Percentiles rank a stretch among this genome's conserved stretches.
Evolutionary conservation across 1,140 invertebrate genomes (phyloP).

Genomic region (Hetaerina americana): DNA sequence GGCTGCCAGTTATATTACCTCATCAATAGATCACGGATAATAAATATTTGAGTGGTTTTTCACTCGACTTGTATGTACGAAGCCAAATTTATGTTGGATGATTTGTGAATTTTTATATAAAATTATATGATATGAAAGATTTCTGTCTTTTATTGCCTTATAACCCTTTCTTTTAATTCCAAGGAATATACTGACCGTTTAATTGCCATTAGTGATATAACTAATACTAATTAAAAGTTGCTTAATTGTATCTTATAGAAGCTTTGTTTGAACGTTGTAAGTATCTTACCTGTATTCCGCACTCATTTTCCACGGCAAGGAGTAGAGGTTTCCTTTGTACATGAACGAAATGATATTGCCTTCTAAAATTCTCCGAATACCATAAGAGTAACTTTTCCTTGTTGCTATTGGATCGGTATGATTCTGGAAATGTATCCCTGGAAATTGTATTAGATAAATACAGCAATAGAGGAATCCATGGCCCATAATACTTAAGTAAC

Average conservation of each 20-base stretch:
- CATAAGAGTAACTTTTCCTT: constrained; percentile 66
- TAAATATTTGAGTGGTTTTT: background rate
- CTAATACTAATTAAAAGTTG: constrained; percentile 20
- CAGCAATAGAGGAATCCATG: too few species aligned
- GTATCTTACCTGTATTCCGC: constrained; percentile 46
- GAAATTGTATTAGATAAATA: too few species aligned
- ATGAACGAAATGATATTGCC: constrained; percentile 55
- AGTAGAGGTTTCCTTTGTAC: constrained; percentile 54
- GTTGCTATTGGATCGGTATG: constrained; percentile 53
- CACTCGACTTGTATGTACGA: background rate
- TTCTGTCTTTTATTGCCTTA: constrained; percentile 20
- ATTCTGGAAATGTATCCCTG: constrained; percentile 31
- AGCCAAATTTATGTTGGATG: background rate
- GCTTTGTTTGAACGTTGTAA: background rate
- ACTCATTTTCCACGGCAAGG: constrained; percentile 68
- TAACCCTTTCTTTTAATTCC: too few species aligned
- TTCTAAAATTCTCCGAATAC: constrained; percentile 70
- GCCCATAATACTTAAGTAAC: too few species aligned
- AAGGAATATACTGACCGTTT: constrained; percentile 18
- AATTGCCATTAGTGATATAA: constrained; percentile 22
- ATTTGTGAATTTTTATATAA: constrained; percentile 1
- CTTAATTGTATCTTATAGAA: too few species aligned
- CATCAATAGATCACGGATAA: background rate
- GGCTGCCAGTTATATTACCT: background rate
- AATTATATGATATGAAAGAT: constrained; percentile 7